Conservation (phyloP, 2,797 vertebrate genomes). For the Taenioides sp. region DNA sequence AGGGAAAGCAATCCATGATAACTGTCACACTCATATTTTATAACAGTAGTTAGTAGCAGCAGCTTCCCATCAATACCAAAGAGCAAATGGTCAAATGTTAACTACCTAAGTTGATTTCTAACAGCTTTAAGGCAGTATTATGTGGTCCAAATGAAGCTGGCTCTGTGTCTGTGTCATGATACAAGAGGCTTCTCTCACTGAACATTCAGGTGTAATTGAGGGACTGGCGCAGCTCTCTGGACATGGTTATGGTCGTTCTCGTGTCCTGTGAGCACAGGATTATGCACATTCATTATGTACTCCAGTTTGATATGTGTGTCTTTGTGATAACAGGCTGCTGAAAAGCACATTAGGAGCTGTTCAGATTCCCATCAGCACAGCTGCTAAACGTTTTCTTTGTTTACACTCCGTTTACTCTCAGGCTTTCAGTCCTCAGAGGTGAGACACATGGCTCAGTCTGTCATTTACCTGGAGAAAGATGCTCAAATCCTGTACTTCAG, state of each 20-base stretch:
- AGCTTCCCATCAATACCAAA: background rate
- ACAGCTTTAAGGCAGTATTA: background rate
- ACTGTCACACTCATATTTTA: background rate
- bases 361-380: conserved; percentile 64
- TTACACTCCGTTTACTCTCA: conserved; percentile 52
- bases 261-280: conserved; percentile 34
- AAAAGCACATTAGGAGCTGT: conserved; percentile 61
- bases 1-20: conserved; percentile 3
- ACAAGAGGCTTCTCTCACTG: conserved; percentile 13
- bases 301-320: conserved; percentile 56
- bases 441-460: conserved; percentile 18
- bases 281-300: conserved; percentile 57
- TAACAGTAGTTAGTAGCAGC: background rate
- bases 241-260: conserved; percentile 41
- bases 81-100: background rate
- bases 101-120: background rate
- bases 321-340: conserved; percentile 60
- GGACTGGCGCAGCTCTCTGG: conserved; percentile 9
- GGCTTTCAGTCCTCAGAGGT: conserved; percentile 44
- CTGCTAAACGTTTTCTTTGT: conserved; percentile 57
- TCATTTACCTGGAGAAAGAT: conserved; percentile 20
- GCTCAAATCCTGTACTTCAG: conserved; percentile 1
- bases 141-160: background rate
- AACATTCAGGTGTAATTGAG: conserved; percentile 39
- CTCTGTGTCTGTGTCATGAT: background rate